A percentile compares a stretch with the other conserved stretches of the same genome.
Evolutionary conservation across 2,113 vertebrate species (phyloP).

Genomic region (Thryonomys swinderianus): DNA sequence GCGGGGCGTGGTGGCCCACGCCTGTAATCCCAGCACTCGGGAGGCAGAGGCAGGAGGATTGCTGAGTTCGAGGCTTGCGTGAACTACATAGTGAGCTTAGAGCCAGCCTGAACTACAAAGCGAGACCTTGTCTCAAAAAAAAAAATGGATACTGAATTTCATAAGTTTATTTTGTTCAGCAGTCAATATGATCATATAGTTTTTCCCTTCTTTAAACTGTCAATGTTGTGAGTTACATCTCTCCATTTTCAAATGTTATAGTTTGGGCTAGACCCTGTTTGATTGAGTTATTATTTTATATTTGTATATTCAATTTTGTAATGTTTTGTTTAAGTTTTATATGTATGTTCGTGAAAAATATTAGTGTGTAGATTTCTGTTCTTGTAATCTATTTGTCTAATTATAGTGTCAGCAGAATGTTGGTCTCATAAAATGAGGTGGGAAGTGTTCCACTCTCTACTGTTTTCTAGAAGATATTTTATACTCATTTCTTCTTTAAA

Average conservation of each 20-base stretch:
- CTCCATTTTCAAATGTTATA: neutral
- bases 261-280: conserved; percentile 20
- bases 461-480: conserved; percentile 41
- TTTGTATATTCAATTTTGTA: conserved; percentile 29
- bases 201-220: conserved; percentile 31
- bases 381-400: neutral
- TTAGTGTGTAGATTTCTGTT: neutral
- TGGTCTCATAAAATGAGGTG: neutral
- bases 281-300: neutral
- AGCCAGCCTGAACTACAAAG: no score
- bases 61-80: no score
- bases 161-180: neutral
- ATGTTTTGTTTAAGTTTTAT: conserved; percentile 25
- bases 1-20: no score
- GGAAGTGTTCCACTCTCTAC: neutral
- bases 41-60: no score
- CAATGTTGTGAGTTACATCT: conserved; percentile 4
- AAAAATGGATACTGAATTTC: conserved; percentile 28
- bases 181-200: neutral
- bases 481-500: conserved; percentile 50
- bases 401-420: conserved; percentile 22
- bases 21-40: no score
- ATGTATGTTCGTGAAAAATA: conserved; percentile 27
- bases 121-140: no score
- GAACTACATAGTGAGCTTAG: no score